phyloP scores from a whole-genome alignment of 2,113 vertebrate species.

The Choloepus hoffmanni region DNA sequence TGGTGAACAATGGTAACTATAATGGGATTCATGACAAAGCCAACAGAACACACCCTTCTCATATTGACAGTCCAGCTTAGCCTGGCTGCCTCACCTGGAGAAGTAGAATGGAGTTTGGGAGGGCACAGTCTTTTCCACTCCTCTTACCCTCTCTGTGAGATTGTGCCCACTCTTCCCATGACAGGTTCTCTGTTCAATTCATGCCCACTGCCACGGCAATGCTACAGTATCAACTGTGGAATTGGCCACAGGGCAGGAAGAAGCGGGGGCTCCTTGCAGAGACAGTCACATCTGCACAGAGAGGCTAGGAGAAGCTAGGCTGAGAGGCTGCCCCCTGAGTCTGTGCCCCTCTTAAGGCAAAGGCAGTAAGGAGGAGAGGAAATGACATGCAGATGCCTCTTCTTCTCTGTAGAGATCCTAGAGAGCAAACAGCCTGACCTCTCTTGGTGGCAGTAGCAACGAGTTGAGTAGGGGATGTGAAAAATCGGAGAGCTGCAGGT shows the following conservation, averaged over 20 bases:
- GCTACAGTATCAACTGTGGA: neutral
- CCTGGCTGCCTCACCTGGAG: neutral
- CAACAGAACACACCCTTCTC: neutral
- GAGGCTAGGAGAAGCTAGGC: fast-evolving
- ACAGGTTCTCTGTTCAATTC: neutral
- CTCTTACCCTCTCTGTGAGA: neutral
- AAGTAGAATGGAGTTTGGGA: neutral
- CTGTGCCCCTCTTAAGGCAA: neutral
- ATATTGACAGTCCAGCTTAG: neutral
- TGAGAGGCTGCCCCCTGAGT: fast-evolving
- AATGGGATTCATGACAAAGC: neutral
- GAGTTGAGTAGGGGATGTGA: neutral
- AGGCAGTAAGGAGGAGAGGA: neutral
- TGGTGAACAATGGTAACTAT: neutral
- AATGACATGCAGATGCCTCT: neutral
- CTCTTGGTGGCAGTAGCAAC: neutral
- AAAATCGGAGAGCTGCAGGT: fast-evolving
- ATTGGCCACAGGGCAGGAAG: neutral
- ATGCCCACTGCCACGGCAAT: neutral
- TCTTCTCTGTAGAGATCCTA: neutral
- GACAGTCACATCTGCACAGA: neutral
- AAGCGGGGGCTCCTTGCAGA: fast-evolving
- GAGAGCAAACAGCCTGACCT: neutral
- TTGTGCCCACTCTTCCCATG: neutral
- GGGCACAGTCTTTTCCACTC: neutral